Evolutionary conservation across 2,113 vertebrate genomes (phyloP).

Genomic region (Ranitomeya variabilis): DNA sequence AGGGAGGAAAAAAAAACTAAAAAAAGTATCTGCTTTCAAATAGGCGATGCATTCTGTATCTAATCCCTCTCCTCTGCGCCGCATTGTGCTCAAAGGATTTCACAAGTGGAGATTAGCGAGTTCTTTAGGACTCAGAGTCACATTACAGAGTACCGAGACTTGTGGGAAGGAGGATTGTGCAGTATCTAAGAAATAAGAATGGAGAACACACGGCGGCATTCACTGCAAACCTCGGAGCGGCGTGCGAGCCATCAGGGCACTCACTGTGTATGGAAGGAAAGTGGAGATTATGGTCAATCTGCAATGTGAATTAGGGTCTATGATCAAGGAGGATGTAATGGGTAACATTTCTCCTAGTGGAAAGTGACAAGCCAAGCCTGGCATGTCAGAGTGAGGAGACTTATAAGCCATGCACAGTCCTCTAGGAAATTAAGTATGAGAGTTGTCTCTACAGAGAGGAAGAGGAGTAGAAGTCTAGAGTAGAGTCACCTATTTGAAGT

Average conservation of each 20-base stretch:
- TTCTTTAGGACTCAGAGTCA: constrained; percentile 41
- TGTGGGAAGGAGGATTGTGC: constrained; percentile 32
- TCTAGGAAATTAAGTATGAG: too few relatives aligned
- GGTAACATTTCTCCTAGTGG: too few relatives aligned
- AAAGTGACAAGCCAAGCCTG: too few relatives aligned
- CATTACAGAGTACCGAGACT: constrained; percentile 44
- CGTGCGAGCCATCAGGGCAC: not conserved
- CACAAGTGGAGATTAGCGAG: constrained; percentile 56
- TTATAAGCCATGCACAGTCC: too few relatives aligned
- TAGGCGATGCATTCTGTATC: constrained; percentile 37
- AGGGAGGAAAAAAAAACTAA: not conserved
- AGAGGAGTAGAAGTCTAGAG: not conserved
- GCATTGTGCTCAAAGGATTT: constrained; percentile 55
- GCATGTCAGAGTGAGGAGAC: too few relatives aligned
- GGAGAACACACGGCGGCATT: not conserved
- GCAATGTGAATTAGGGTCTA: not conserved
- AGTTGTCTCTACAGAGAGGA: too few relatives aligned
- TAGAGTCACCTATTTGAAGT: not conserved
- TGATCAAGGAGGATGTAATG: not conserved
- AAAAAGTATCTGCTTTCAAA: constrained; percentile 53
- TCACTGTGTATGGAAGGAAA: not conserved
- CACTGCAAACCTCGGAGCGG: not conserved
- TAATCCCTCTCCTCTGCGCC: constrained; percentile 55
- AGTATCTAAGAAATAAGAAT: constrained; percentile 29
- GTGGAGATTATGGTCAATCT: not conserved